These are phyloP conservation scores for Liolophura sinensis DNA, from an alignment of 1,140 invertebrate species.

Conservation along the genomic window DNA sequence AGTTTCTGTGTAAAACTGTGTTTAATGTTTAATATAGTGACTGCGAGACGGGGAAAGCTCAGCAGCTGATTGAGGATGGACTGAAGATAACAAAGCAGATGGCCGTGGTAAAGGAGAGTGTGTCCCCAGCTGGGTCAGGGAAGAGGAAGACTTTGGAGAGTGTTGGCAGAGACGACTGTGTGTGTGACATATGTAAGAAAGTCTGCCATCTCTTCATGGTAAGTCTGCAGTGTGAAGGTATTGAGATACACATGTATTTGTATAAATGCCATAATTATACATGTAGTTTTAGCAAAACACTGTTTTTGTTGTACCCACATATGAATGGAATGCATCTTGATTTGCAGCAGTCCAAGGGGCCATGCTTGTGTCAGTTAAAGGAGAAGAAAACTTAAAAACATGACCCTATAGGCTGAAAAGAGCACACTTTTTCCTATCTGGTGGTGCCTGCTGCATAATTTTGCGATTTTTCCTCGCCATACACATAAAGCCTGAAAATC, in stretches of 20 bases:
- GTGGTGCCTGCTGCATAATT: too few species aligned
- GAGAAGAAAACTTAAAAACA: too few species aligned
- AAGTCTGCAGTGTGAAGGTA: conserved; percentile 38
- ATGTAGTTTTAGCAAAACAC: not conserved
- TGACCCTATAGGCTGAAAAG: too few species aligned
- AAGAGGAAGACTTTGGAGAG: conserved; percentile 54
- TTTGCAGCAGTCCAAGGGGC: not conserved
- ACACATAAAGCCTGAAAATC: too few species aligned
- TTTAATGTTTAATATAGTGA: conserved; percentile 38
- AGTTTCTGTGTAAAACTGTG: not conserved
- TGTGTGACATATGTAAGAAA: conserved; percentile 78
- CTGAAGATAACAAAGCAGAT: conserved; percentile 69
- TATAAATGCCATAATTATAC: not conserved
- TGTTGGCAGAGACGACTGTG: conserved; percentile 72
- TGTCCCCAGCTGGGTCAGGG: conserved; percentile 46
- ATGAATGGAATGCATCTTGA: not conserved
- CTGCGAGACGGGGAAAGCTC: conserved; percentile 64
- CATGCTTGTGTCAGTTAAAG: too few species aligned
- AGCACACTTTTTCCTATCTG: too few species aligned
- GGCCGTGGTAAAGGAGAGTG: conserved; percentile 54
- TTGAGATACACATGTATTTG: not conserved
- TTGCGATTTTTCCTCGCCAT: too few species aligned
- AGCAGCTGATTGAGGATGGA: conserved; percentile 65
- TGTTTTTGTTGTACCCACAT: not conserved
- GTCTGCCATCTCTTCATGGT: conserved; percentile 81